Conservation (phyloP, 2,113 vertebrate genomes). For the Rhynchomys soricoides region DNA sequence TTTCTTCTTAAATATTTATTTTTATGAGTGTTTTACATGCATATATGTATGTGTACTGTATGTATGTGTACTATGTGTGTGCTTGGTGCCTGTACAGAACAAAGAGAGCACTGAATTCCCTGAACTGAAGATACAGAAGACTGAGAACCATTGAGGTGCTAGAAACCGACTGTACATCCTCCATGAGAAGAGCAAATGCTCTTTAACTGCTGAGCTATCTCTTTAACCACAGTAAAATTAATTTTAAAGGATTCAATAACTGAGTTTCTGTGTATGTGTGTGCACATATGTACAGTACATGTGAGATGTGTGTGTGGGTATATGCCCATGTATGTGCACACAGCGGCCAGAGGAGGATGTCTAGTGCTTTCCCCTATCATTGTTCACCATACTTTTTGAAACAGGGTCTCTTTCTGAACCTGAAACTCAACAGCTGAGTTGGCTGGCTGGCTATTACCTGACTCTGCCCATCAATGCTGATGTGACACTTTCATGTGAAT, state of each 20-base stretch:
- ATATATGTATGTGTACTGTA: not conserved
- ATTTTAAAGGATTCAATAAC: not conserved
- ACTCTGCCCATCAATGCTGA: not conserved
- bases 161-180: not conserved
- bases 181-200: not conserved
- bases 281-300: not conserved
- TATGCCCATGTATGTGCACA: not conserved
- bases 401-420: not conserved
- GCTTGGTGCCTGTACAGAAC: not conserved
- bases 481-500: not conserved
- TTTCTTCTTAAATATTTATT: not conserved
- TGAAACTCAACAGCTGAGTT: not conserved
- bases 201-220: not conserved
- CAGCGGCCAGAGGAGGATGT: not conserved
- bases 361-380: not conserved
- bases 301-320: not conserved
- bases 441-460: not conserved
- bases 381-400: not conserved
- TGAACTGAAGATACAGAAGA: not conserved
- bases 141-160: not conserved
- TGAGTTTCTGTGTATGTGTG: not conserved
- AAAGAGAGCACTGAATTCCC: not conserved
- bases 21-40: not conserved
- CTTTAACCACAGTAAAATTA: not conserved
- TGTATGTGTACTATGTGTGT: not conserved